A percentile compares a stretch with the other conserved stretches of the same genome.
phyloP scores from a whole-genome alignment of 1,140 invertebrate genomes.

The Megalopta genalis region DNA sequence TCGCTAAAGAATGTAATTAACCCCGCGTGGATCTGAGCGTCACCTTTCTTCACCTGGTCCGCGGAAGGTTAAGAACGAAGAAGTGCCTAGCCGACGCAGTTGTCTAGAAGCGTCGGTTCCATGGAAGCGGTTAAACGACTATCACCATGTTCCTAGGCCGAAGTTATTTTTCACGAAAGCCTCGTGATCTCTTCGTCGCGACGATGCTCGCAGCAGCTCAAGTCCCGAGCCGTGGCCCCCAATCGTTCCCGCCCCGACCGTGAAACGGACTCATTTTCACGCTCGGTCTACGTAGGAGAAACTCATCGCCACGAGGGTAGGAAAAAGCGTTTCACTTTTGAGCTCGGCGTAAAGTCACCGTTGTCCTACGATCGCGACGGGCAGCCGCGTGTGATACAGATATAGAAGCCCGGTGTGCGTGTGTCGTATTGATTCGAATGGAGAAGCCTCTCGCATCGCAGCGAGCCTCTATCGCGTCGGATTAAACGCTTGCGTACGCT shows the following conservation, averaged over 20 bases:
- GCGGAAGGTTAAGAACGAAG: too few species aligned
- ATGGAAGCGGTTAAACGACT: too few species aligned
- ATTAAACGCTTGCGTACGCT: constrained; percentile 69
- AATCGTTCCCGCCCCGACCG: not conserved
- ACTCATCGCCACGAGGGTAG: not conserved
- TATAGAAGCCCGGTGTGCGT: constrained; percentile 57
- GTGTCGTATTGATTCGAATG: constrained; percentile 76
- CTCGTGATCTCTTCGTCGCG: too few species aligned
- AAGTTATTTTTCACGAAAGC: too few species aligned
- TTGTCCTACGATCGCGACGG: constrained; percentile 17
- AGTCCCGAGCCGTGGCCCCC: not conserved
- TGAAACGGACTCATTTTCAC: not conserved
- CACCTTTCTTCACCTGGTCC: too few species aligned
- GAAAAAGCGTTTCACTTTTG: not conserved
- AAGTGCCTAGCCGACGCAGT: too few species aligned
- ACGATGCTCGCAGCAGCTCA: too few species aligned
- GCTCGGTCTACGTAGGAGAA: not conserved
- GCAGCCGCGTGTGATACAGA: constrained; percentile 40
- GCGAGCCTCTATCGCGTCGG: constrained; percentile 68
- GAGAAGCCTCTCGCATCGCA: constrained; percentile 71
- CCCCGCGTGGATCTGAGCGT: too few species aligned
- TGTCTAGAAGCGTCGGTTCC: too few species aligned
- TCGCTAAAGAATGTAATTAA: too few species aligned
- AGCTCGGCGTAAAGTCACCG: not conserved
- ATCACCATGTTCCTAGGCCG: too few species aligned